Conservation (phyloP, 2,797 vertebrate species). For the Lophotriccus pileatus region DNA sequence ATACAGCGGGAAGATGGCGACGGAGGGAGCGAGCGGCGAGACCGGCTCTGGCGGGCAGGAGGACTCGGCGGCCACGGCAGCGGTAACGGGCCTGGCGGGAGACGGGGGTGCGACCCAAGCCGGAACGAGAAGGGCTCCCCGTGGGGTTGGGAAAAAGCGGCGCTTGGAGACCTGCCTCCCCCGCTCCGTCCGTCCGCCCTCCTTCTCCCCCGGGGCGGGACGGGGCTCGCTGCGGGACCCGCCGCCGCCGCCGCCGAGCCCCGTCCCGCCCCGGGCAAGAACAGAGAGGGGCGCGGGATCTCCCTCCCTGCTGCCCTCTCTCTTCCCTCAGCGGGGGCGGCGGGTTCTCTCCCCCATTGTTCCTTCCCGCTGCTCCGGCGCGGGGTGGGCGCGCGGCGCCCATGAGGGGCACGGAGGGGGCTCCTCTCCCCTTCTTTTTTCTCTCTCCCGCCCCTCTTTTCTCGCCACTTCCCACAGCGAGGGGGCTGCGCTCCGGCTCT, state of each 20-base stretch:
- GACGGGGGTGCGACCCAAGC: background rate
- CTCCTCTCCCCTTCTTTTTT: background rate
- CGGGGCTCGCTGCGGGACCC: background rate
- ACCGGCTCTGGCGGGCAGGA: slow-evolving; percentile 69
- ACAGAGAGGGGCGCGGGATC: background rate
- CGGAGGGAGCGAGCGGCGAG: slow-evolving; percentile 90
- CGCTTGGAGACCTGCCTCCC: background rate
- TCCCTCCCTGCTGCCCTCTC: background rate
- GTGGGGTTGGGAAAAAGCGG: background rate
- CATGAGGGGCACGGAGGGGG: background rate
- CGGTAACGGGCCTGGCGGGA: slow-evolving; percentile 53
- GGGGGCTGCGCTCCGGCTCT: background rate
- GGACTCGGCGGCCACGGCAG: slow-evolving; percentile 38
- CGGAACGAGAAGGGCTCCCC: background rate
- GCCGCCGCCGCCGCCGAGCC: background rate
- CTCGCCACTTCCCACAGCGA: background rate
- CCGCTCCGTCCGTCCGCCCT: background rate
- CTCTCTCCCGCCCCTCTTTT: background rate
- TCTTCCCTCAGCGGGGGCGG: background rate
- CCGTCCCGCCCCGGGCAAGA: background rate
- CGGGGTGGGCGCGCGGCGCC: background rate
- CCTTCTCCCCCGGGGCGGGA: background rate
- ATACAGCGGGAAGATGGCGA: slow-evolving; percentile 94
- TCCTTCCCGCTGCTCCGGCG: background rate
- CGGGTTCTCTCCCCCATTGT: background rate